These are phyloP conservation scores for Uropetala carovei DNA, from an alignment of 2,888 invertebrate species.

Conservation along the genomic window DNA sequence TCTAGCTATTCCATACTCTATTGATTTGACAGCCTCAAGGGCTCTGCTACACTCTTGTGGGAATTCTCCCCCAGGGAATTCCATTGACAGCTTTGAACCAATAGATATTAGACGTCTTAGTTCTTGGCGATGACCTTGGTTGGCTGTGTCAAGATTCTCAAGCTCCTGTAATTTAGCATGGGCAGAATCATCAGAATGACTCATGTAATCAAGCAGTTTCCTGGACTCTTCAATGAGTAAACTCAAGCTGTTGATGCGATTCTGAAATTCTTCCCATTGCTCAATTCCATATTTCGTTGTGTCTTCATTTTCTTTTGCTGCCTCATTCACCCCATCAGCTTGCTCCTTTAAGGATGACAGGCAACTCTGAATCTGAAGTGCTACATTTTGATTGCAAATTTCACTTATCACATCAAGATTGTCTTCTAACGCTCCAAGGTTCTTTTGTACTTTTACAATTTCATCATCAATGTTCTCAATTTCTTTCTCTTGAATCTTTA, in stretches of 20 bases:
- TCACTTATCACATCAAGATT: slow-evolving; percentile 77
- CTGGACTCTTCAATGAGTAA: slow-evolving; percentile 76
- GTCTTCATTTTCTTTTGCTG: slow-evolving; percentile 80
- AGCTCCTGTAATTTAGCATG: slow-evolving; percentile 82
- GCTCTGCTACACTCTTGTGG: slow-evolving; percentile 82
- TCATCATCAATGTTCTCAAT: slow-evolving; percentile 39
- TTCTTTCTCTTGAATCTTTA: slow-evolving; percentile 47
- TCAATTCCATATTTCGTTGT: slow-evolving; percentile 80
- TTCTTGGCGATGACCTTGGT: slow-evolving; percentile 78
- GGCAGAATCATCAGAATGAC: slow-evolving; percentile 81
- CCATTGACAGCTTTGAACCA: slow-evolving; percentile 81
- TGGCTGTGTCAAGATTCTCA: slow-evolving; percentile 83
- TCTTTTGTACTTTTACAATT: slow-evolving; percentile 66
- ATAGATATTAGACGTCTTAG: slow-evolving; percentile 72
- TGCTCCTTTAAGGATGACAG: slow-evolving; percentile 81
- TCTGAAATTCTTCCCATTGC: slow-evolving; percentile 84
- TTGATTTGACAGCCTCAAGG: slow-evolving; percentile 81
- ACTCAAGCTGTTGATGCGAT: slow-evolving; percentile 80
- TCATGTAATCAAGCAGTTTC: slow-evolving; percentile 77
- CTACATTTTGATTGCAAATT: slow-evolving; percentile 75
- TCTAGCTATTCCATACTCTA: slow-evolving; percentile 82
- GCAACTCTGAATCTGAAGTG: slow-evolving; percentile 77
- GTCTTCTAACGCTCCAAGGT: slow-evolving; percentile 65
- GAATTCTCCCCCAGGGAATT: slow-evolving; percentile 83
- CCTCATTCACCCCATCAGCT: slow-evolving; percentile 83